Evolutionary conservation across 2,797 vertebrate species (phyloP).

Genomic region (Choloepus didactylus): DNA sequence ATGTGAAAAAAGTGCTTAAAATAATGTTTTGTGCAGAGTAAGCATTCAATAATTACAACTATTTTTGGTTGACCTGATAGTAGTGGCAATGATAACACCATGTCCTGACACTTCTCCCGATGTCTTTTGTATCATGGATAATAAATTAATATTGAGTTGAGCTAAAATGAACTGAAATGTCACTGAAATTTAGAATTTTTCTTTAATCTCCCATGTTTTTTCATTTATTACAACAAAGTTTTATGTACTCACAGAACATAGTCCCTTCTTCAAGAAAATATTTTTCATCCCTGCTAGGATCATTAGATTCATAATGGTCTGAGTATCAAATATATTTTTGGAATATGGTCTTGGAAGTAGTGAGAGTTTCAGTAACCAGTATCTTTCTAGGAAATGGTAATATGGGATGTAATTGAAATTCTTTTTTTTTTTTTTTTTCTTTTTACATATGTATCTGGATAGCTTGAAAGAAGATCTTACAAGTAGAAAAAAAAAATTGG

Average conservation of each 20-base stretch:
- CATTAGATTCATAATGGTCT: background rate
- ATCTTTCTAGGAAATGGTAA: background rate
- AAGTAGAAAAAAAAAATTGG: background rate
- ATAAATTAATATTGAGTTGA: background rate
- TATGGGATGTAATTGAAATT: background rate
- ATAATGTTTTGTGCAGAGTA: background rate
- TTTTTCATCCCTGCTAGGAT: background rate
- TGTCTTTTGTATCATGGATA: background rate
- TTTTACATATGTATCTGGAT: background rate
- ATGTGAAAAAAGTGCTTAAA: background rate
- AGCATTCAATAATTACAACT: background rate
- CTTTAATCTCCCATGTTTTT: background rate
- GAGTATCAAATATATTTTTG: background rate
- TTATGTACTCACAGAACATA: background rate
- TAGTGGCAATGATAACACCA: no score
- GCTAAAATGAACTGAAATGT: background rate
- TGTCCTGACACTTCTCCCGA: background rate
- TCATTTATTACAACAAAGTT: background rate
- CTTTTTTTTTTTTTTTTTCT: background rate
- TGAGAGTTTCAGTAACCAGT: background rate
- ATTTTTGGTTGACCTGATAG: fast-evolving
- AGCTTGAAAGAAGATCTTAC: background rate
- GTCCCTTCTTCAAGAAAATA: background rate
- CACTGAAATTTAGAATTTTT: background rate
- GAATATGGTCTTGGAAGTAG: background rate